Percentiles rank a stretch among this genome's conserved stretches.
phyloP scores from a whole-genome alignment of 2,888 invertebrate species.

The Trachelus troglodyta region DNA sequence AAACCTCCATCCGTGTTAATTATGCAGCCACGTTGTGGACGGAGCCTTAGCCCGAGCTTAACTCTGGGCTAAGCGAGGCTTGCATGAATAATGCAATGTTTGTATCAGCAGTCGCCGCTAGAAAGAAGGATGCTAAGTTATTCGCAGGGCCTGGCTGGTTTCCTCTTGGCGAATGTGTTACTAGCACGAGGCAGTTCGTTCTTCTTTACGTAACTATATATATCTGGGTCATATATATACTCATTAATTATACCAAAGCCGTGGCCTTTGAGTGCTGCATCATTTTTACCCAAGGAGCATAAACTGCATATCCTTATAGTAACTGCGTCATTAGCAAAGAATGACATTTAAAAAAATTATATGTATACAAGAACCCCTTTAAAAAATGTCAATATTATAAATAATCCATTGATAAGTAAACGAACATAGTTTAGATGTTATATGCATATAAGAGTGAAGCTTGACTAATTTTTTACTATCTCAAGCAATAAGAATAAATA shows the following conservation, averaged over 20 bases:
- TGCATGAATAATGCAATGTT: constrained; percentile 10
- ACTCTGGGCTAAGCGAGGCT: constrained; percentile 7
- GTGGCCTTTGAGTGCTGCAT: not conserved
- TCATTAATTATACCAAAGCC: not conserved
- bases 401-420: not conserved
- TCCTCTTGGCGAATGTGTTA: constrained; percentile 4
- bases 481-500: not conserved
- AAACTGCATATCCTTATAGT: not conserved
- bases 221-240: not conserved
- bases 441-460: not conserved
- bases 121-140: constrained; percentile 34
- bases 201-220: not conserved
- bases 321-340: not conserved
- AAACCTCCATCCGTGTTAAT: constrained; percentile 4
- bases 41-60: constrained; percentile 1
- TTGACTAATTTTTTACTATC: not conserved
- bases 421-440: not conserved
- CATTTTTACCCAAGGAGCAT: not conserved
- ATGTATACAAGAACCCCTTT: no score
- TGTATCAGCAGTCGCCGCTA: constrained; percentile 22
- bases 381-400: not conserved
- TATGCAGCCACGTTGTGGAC: constrained; percentile 10
- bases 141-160: constrained; percentile 17
- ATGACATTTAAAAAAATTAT: not conserved
- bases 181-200: not conserved